Percentiles rank a stretch among this genome's conserved stretches.
phyloP scores from a whole-genome alignment of 2,888 invertebrate genomes.

The Autographa pulchrina region DNA sequence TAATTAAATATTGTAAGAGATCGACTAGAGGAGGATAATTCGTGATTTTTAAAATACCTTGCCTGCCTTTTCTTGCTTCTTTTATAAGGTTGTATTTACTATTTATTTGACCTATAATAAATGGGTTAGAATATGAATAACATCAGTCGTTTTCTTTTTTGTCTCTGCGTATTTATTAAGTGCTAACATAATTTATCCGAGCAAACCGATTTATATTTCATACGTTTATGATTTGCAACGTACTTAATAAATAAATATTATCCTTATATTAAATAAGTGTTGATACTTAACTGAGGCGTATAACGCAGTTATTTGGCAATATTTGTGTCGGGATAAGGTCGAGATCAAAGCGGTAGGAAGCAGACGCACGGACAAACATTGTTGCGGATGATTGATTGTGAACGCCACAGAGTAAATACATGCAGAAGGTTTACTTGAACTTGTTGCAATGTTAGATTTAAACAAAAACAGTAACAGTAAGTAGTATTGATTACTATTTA shows the following conservation, averaged over 20 bases:
- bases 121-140: too few species aligned
- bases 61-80: too few species aligned
- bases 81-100: too few species aligned
- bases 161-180: neutral
- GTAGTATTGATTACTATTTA: too few species aligned
- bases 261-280: conserved; percentile 14
- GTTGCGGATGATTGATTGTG: conserved; percentile 52
- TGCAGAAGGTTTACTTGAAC: conserved; percentile 15
- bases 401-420: neutral
- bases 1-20: too few species aligned
- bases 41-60: too few species aligned
- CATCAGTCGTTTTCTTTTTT: too few species aligned
- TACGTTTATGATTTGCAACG: neutral
- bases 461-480: too few species aligned
- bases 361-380: conserved; percentile 40
- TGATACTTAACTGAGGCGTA: conserved; percentile 20
- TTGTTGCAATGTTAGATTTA: too few species aligned
- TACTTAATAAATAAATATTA: neutral
- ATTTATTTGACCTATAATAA: too few species aligned
- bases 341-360: conserved; percentile 57
- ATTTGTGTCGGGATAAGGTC: conserved; percentile 43
- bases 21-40: too few species aligned
- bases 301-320: conserved; percentile 46
- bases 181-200: neutral
- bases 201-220: neutral